Evolutionary conservation across 2,888 invertebrate genomes (phyloP).

Genomic region (Agrotis segetum): DNA sequence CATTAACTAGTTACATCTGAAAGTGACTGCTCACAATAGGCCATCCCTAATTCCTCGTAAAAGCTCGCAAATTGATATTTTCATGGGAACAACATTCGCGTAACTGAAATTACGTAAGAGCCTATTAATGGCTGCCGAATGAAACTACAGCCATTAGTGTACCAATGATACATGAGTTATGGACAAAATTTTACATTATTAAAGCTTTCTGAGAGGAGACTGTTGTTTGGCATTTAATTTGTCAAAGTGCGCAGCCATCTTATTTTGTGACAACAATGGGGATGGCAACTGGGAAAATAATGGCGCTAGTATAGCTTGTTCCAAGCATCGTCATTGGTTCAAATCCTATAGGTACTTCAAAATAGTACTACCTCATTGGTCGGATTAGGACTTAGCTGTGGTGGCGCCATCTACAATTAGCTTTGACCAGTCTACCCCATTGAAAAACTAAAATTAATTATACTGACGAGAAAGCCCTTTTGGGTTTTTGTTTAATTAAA

Average conservation of each 20-base stretch:
- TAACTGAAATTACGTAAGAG: conserved; percentile 32
- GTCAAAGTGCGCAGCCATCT: conserved; percentile 23
- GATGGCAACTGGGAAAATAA: too few species aligned
- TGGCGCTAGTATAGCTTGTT: too few species aligned
- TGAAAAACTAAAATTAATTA: too few species aligned
- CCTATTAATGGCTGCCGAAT: conserved; percentile 32
- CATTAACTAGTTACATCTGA: conserved; percentile 19
- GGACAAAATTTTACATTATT: conserved; percentile 48
- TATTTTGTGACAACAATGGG: too few species aligned
- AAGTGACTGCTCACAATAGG: conserved; percentile 19
- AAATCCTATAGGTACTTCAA: too few species aligned
- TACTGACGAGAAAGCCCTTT: too few species aligned
- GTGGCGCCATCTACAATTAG: too few species aligned
- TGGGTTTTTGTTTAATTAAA: too few species aligned
- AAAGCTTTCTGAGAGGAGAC: conserved; percentile 45
- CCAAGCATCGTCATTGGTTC: too few species aligned
- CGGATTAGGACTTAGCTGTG: too few species aligned
- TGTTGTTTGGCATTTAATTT: conserved; percentile 43
- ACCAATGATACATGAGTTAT: conserved; percentile 50
- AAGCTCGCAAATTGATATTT: conserved; percentile 57
- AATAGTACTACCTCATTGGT: too few species aligned
- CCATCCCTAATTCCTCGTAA: conserved; percentile 38
- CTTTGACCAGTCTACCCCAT: too few species aligned
- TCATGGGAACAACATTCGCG: conserved; percentile 53
- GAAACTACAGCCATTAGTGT: conserved; percentile 44